Evolutionary conservation across 2,888 invertebrate genomes (phyloP), one percentile per base, ranked within the genome.

Genomic region (Iselma pallidipennis): DNA sequence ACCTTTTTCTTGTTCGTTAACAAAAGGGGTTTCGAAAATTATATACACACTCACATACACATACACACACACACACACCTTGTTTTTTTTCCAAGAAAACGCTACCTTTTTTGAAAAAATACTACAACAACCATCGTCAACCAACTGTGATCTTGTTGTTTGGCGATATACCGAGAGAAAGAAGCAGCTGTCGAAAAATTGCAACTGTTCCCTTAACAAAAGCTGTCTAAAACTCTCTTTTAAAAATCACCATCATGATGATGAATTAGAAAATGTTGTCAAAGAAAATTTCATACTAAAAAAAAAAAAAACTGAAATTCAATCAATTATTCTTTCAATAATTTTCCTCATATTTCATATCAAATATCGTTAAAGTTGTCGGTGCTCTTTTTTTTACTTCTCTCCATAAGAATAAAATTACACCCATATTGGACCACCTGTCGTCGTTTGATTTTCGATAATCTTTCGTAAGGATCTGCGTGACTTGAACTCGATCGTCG

Each of bases 11-110:
- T 6, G 9, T 9, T 53, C 59, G 51, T 45, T 49, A 54, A 66
- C 63, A 61, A 61, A 61, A 58, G 61, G 63, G 61, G 66, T 66
- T 64, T 61, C 63, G 61, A 63, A 61, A 64, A 66, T 66, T 66
- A 63, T 61, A 66, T 55, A 61, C 63, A 54, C 55, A 4, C 37
- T 16, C 37, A 7, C n/a, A n/a, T n/a, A n/a, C n/a, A n/a, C n/a
- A n/a, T n/a, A n/a, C n/a, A n/a, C n/a, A n/a, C n/a, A n/a, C n/a
- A n/a, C n/a, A n/a, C n/a, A 26, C 26, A 26, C 37, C 16, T 37
- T 37, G 37, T 37, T 37, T 16, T 16, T 16, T 37, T 37, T 37
- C 37, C 9, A 37, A 16, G 37, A 37, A 33, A 37, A 33, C 63
- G 56, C 26, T 50, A 53, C 45, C 29, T 59, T 61, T 61, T 66